phyloP scores from a whole-genome alignment of 2,113 vertebrate species.

The Zosterops lateralis region DNA sequence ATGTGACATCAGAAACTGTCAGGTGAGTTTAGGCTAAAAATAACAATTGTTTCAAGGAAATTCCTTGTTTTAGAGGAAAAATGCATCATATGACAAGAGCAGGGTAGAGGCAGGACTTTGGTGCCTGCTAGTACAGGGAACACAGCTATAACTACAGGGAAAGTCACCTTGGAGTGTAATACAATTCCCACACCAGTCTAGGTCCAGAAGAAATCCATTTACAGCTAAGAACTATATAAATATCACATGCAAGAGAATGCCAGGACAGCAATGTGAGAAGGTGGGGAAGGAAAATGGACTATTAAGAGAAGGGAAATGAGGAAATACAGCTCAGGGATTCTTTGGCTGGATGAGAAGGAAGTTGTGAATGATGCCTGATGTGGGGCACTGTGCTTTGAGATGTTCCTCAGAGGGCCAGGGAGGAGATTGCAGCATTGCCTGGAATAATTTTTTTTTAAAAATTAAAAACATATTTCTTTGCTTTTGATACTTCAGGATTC shows the following conservation, averaged over 20 bases:
- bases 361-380: background rate
- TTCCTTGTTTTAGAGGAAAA: background rate
- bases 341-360: background rate
- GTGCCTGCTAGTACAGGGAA: background rate
- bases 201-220: slow-evolving; percentile 38
- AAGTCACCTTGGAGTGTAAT: slow-evolving; percentile 48
- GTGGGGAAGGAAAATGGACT: background rate
- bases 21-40: background rate
- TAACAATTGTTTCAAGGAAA: background rate
- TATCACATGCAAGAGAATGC: background rate
- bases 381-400: background rate
- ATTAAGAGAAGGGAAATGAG: background rate
- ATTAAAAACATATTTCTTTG: background rate
- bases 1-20: background rate
- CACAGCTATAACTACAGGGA: background rate
- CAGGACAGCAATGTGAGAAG: background rate
- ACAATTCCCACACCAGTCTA: slow-evolving; percentile 11
- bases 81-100: background rate
- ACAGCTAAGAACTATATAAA: slow-evolving; percentile 32
- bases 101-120: background rate
- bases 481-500: background rate
- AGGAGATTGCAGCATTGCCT: background rate
- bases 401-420: background rate
- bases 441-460: background rate
- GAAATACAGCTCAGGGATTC: background rate